Percentiles rank a stretch among this genome's conserved stretches.
These are phyloP conservation scores for Oreochromis aureus DNA, from an alignment of 2,113 vertebrate species.

Conservation along the genomic window DNA sequence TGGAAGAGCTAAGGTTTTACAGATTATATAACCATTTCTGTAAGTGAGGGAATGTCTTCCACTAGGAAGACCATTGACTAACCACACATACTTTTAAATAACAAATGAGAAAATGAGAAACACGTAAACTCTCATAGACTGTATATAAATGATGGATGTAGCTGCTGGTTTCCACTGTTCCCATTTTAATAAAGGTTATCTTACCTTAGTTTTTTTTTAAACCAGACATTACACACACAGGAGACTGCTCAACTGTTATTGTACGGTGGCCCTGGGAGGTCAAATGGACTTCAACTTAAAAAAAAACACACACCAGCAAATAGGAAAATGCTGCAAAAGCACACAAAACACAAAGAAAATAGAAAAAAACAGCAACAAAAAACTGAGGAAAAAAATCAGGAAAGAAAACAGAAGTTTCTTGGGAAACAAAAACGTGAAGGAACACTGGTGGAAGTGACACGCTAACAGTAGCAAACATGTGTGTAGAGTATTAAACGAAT, in stretches of 20 bases:
- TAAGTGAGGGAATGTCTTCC: accelerated
- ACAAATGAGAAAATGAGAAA: not conserved
- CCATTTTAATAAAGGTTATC: not conserved
- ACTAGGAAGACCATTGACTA: not conserved
- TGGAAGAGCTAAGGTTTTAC: not conserved
- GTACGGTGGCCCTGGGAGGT: not conserved
- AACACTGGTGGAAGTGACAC: accelerated
- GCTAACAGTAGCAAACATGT: not conserved
- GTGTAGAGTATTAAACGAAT: not conserved
- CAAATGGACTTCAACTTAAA: accelerated
- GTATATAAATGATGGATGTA: not conserved
- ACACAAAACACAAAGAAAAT: not conserved
- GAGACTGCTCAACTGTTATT: not conserved
- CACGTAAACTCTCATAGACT: accelerated
- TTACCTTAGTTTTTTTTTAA: not conserved
- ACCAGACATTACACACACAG: too few relatives aligned
- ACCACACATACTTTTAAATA: not conserved
- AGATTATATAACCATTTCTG: not conserved
- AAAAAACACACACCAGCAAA: not conserved
- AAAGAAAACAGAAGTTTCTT: accelerated
- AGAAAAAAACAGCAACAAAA: not conserved
- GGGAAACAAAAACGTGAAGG: not conserved
- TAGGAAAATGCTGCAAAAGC: not conserved
- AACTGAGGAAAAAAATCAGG: not conserved
- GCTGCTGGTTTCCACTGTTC: not conserved